A percentile compares a stretch with the other conserved stretches of the same genome.
Evolutionary conservation across 2,113 vertebrate species (phyloP).

Genomic region (Rhineura floridana): DNA sequence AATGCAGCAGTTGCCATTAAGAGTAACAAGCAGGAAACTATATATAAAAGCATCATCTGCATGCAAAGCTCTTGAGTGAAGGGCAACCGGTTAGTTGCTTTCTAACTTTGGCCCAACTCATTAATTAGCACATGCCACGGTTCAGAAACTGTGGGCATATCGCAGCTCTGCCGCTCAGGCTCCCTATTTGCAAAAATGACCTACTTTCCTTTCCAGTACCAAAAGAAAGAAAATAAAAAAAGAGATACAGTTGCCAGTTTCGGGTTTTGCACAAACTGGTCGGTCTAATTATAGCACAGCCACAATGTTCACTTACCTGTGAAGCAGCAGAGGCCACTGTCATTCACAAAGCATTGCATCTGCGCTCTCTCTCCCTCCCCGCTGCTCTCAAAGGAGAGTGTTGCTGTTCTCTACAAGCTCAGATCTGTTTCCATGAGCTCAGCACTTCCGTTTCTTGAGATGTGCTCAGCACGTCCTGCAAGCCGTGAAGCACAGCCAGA

Average conservation of each 20-base stretch:
- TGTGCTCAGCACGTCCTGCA: slow-evolving; percentile 43
- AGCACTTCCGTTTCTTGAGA: slow-evolving; percentile 38
- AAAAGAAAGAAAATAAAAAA: neutral
- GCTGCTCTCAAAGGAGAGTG: neutral
- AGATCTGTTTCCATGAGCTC: slow-evolving; percentile 61
- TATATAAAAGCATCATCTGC: neutral
- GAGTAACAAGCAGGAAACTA: neutral
- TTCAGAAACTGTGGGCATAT: neutral
- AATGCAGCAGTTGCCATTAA: neutral
- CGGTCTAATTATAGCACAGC: slow-evolving; percentile 65
- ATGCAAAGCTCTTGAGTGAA: slow-evolving; percentile 6
- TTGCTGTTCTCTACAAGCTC: accelerated
- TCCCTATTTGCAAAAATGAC: slow-evolving; percentile 51
- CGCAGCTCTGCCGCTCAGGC: neutral
- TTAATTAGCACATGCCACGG: neutral
- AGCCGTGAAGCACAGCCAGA: neutral
- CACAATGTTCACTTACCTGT: slow-evolving; percentile 51
- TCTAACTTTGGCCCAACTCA: slow-evolving; percentile 8
- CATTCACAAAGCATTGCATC: slow-evolving; percentile 25
- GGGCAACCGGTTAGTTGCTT: slow-evolving; percentile 13
- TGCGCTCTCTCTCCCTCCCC: slow-evolving; percentile 39
- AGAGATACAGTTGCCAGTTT: slow-evolving; percentile 51
- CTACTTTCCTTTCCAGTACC: slow-evolving; percentile 61
- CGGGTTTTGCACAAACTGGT: slow-evolving; percentile 55
- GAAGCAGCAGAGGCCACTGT: slow-evolving; percentile 32